Base-by-base conservation (phyloP, 2,797 vertebrate species). In the Falco cherrug region DNA sequence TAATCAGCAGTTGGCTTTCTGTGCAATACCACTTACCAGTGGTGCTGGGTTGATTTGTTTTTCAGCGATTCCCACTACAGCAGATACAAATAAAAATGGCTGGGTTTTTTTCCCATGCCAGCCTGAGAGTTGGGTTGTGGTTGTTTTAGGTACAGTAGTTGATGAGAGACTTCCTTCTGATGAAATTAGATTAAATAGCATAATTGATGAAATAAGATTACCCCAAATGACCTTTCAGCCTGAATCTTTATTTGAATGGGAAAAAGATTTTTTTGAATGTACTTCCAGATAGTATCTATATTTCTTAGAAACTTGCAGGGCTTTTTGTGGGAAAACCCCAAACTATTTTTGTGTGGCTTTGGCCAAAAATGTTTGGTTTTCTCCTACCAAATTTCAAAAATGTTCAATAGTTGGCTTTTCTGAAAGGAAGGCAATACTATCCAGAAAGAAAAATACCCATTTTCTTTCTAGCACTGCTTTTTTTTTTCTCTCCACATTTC, bases 231-330 rank as follows among this genome's bases (percentile, higher is more conserved):
- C 92, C 92, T 96, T 89, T 90, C 35, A 85, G 68, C 60, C 68
- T 91, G 60, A 87, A 37, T 92, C 86, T 81, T 86, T 84, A 59
- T 83, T 96, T 95, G 92, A 94, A 83, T 87, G 61, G 71, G 83
- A 89, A 92, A 94, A 80, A 21, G 4, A 15, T 41, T 87, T 93
- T 87, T 90, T 90, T 77, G 28, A 93, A 93, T 94, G 93, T 96
- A 85, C 88, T 95, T 95, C 94, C 93, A 96, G 83, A 97, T 84
- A 87, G 33, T 87, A 93, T 96, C 94, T 96, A 68, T 74, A 95
- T 91, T 97, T 97, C 97, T 96, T 97, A 95, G 96, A 97, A 97
- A 95, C 53, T 77, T 84, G 50, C 85, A 93, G 63, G 39, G 71
- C 33, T 94, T 94, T 95, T 96, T 96, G 94, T 56, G 71, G 92